phyloP scores from a whole-genome alignment of 2,797 vertebrate genomes.

The Dermochelys coriacea region DNA sequence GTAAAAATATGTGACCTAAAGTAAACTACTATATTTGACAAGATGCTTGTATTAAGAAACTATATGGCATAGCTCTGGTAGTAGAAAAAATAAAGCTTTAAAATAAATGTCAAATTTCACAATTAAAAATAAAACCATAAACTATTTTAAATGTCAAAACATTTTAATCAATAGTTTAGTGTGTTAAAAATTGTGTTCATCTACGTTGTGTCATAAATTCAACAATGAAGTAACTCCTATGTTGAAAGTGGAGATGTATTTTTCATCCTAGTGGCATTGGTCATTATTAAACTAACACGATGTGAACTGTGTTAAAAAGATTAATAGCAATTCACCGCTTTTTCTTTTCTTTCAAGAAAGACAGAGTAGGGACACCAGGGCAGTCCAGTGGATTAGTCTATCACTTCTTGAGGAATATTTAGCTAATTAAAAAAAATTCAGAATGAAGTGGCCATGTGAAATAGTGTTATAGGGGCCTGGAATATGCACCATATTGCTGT shows the following conservation, averaged over 20 bases:
- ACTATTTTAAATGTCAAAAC: background rate
- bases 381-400: slow-evolving; percentile 42
- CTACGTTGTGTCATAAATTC: background rate
- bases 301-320: background rate
- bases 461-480: background rate
- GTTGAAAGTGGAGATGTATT: background rate
- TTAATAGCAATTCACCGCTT: slow-evolving; percentile 11
- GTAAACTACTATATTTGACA: slow-evolving; percentile 13
- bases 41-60: background rate
- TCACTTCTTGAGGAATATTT: slow-evolving; percentile 4
- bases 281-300: background rate
- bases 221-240: background rate
- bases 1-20: background rate
- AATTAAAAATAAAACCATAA: background rate
- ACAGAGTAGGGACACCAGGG: slow-evolving; percentile 6
- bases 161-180: background rate
- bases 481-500: background rate
- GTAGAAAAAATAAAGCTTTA: background rate
- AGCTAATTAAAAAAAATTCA: slow-evolving; percentile 45
- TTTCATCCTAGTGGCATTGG: fast-evolving
- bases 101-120: background rate
- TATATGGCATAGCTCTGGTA: slow-evolving; percentile 18
- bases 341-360: slow-evolving; percentile 40
- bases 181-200: background rate
- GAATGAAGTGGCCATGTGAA: slow-evolving; percentile 54